phyloP scores from a whole-genome alignment of 2,797 vertebrate genomes.

The Ataeniobius toweri region DNA sequence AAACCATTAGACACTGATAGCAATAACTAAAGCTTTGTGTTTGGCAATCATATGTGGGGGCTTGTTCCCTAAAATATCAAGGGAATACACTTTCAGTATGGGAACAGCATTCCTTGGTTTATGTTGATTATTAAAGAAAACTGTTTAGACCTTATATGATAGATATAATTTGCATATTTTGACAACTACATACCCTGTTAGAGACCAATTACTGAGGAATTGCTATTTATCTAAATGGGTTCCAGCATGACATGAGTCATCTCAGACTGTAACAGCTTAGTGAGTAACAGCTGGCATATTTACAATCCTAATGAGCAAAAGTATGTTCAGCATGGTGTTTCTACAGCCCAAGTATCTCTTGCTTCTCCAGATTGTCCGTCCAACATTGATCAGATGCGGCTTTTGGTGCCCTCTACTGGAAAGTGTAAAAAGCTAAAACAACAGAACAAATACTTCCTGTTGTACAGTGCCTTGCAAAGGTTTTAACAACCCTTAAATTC shows the following conservation, averaged over 20 bases:
- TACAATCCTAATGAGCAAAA: too few species aligned
- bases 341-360: too few species aligned
- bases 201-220: neutral
- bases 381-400: too few species aligned
- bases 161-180: neutral
- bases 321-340: too few species aligned
- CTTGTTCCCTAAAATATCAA: neutral
- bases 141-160: neutral
- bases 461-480: neutral
- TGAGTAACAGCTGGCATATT: too few species aligned
- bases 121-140: neutral
- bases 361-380: too few species aligned
- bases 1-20: too few species aligned
- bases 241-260: neutral
- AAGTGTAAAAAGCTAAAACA: neutral
- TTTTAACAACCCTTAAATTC: neutral
- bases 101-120: neutral
- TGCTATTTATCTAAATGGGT: neutral
- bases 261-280: neutral
- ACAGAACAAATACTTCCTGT: neutral
- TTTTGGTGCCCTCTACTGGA: neutral
- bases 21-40: too few species aligned
- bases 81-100: neutral
- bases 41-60: too few species aligned
- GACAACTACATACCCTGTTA: neutral